Percentiles rank a stretch among this genome's conserved stretches.
Evolutionary conservation across 1,140 invertebrate species (phyloP).

Genomic region (Drosophila nasuta): DNA sequence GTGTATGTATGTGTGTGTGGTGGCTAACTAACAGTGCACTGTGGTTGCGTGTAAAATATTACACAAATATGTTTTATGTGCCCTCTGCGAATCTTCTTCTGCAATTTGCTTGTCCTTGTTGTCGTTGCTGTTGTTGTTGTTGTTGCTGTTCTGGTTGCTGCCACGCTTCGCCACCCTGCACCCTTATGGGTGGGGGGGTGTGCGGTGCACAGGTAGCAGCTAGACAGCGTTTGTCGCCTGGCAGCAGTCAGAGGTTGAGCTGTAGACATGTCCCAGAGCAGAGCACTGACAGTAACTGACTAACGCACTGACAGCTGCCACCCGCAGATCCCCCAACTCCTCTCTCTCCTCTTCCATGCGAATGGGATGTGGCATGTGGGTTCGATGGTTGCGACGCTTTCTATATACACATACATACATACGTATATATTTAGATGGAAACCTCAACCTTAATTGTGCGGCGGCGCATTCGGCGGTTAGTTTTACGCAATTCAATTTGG

Average conservation of each 20-base stretch:
- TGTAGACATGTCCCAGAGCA: constrained; percentile 43
- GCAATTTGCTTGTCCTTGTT: constrained; percentile 35
- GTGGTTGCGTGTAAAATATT: constrained; percentile 45
- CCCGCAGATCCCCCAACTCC: constrained; percentile 53
- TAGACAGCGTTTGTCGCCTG: not conserved
- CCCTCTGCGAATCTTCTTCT: constrained; percentile 45
- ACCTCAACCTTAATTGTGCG: constrained; percentile 82
- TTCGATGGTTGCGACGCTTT: not conserved
- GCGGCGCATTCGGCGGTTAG: constrained; percentile 79
- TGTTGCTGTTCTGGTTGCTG: constrained; percentile 26
- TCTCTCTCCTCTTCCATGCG: not conserved
- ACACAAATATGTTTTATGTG: constrained; percentile 70
- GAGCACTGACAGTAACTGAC: constrained; percentile 76
- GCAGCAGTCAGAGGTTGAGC: constrained; percentile 5
- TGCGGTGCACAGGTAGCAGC: not conserved
- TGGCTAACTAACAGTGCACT: constrained; percentile 58
- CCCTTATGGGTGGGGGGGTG: constrained; percentile 1
- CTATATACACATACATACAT: no score
- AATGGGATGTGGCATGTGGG: constrained; percentile 12
- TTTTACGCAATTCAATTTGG: constrained; percentile 80
- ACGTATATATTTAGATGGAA: constrained; percentile 45
- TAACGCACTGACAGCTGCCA: constrained; percentile 81
- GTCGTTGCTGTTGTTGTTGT: constrained; percentile 11
- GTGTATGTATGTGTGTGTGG: constrained; percentile 22
- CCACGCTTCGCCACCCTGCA: constrained; percentile 54